A percentile compares a stretch with the other conserved stretches of the same genome.
These are phyloP conservation scores for Phyllopteryx taeniolatus DNA, from an alignment of 2,113 vertebrate species.

Conservation along the genomic window DNA sequence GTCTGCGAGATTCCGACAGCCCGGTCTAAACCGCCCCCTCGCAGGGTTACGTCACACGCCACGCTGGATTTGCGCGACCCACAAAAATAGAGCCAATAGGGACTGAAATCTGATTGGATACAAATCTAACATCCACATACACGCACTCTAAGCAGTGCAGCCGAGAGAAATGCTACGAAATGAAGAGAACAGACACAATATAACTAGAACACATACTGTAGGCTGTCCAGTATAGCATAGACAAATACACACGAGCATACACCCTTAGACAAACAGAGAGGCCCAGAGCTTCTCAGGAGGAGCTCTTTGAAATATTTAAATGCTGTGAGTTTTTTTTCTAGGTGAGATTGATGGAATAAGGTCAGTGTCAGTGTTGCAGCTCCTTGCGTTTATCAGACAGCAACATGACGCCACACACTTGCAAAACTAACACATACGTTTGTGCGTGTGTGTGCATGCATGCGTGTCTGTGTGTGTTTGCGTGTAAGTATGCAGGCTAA, in stretches of 20 bases:
- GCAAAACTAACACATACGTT: slow-evolving; percentile 9
- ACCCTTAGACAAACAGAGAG: neutral
- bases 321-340: slow-evolving; percentile 60
- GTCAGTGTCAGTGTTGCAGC: slow-evolving; percentile 57
- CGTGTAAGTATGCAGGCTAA: neutral
- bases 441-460: neutral
- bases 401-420: slow-evolving; percentile 17
- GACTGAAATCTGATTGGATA: no score
- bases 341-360: slow-evolving; percentile 74
- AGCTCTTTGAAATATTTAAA: slow-evolving; percentile 75
- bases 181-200: neutral
- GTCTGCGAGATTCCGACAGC: no score
- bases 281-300: slow-evolving; percentile 42
- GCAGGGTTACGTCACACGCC: no score
- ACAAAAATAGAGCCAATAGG: no score
- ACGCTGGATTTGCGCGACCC: no score
- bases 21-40: no score
- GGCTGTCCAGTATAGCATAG: neutral
- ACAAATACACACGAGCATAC: neutral
- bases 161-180: no score
- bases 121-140: no score
- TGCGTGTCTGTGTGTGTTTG: neutral
- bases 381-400: slow-evolving; percentile 21
- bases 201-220: neutral
- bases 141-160: no score